Evolutionary conservation across 2,888 invertebrate genomes (phyloP).

Genomic region (Lithophane ornitopus): DNA sequence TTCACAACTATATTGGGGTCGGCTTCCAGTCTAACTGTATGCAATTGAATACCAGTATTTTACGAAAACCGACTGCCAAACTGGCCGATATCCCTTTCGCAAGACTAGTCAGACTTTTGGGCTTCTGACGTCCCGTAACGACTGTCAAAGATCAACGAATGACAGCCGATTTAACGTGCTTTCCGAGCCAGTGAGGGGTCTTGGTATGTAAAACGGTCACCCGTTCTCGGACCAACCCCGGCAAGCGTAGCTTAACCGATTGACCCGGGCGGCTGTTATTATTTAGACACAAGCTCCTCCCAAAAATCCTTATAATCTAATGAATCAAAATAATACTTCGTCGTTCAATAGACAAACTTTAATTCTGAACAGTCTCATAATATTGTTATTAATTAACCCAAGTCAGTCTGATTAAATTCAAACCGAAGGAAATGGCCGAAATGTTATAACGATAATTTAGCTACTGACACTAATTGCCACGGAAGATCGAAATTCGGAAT

Average conservation of each 20-base stretch:
- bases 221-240: not conserved
- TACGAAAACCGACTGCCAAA: too few relatives aligned
- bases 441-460: conserved; percentile 57
- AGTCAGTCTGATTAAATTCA: conserved; percentile 51
- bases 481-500: conserved; percentile 53
- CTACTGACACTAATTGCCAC: conserved; percentile 60
- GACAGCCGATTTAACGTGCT: too few relatives aligned
- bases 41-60: not conserved
- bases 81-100: not conserved
- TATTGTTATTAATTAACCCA: conserved; percentile 58
- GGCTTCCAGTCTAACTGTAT: too few relatives aligned
- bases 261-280: not conserved
- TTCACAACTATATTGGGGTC: too few relatives aligned
- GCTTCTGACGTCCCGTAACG: not conserved
- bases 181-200: not conserved
- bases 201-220: not conserved
- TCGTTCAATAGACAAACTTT: conserved; percentile 39
- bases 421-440: conserved; percentile 39
- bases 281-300: too few relatives aligned
- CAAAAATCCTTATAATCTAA: conserved; percentile 17
- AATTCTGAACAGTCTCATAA: conserved; percentile 29
- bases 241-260: not conserved
- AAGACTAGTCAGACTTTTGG: not conserved
- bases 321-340: conserved; percentile 16
- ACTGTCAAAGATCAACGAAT: not conserved